These are phyloP conservation scores for Apis laboriosa DNA, from an alignment of 1,140 invertebrate species.

Conservation along the genomic window DNA sequence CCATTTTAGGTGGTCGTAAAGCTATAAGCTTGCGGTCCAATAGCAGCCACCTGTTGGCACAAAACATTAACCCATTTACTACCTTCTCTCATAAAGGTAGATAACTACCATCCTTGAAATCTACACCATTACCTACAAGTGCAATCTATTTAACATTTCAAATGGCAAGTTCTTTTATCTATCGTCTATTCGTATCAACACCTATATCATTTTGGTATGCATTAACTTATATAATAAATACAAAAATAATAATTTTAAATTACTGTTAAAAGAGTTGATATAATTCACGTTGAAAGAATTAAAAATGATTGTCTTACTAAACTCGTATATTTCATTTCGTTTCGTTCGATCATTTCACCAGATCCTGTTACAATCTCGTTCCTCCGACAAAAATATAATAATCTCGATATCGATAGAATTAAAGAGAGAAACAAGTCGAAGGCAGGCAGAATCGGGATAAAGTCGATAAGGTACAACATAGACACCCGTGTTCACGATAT, in stretches of 20 bases:
- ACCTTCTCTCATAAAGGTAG: constrained; percentile 76
- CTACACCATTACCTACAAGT: constrained; percentile 25
- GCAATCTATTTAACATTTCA: constrained; percentile 40
- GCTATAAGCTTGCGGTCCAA: constrained; percentile 76
- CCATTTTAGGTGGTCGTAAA: constrained; percentile 75
- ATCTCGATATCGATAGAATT: constrained; percentile 23
- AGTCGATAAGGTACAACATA: constrained; percentile 25
- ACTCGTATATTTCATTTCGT: neutral
- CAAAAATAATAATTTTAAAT: too few species aligned
- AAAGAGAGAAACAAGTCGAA: neutral
- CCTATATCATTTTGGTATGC: neutral
- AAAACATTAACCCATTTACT: constrained; percentile 81
- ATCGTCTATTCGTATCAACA: neutral
- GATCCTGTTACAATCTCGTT: constrained; percentile 1
- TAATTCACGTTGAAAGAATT: neutral
- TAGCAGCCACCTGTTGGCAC: constrained; percentile 79
- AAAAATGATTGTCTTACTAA: neutral
- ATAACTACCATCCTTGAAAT: constrained; percentile 55
- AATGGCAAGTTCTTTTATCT: neutral
- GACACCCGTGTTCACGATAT: constrained; percentile 47
- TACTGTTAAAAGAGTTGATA: too few species aligned
- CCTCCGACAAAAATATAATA: neutral
- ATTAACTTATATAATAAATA: neutral
- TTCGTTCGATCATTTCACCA: neutral
- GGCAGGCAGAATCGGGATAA: constrained; percentile 1